Percentiles rank a stretch among this genome's conserved stretches.
phyloP scores from a whole-genome alignment of 2,113 vertebrate species.

The Astur gentilis region DNA sequence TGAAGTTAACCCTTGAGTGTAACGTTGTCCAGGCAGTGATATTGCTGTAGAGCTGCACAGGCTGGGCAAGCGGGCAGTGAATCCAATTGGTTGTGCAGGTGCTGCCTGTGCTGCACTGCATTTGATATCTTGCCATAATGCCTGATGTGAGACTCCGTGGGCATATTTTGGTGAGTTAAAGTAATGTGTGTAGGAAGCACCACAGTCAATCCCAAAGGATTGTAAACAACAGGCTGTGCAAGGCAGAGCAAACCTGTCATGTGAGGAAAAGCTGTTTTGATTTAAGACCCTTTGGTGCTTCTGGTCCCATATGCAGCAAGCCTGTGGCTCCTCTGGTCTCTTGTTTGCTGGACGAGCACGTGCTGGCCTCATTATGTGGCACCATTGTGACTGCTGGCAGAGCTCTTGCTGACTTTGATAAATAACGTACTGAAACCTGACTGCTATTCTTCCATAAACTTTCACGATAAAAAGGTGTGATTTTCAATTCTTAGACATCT shows the following conservation, averaged over 20 bases:
- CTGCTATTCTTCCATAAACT: background rate
- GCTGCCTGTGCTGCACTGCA: background rate
- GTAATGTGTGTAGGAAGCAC: background rate
- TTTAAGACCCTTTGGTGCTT: background rate
- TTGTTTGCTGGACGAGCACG: background rate
- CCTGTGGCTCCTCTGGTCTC: background rate
- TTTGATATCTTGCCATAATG: background rate
- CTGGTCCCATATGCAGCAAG: background rate
- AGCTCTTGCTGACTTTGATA: background rate
- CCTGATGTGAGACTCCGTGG: background rate
- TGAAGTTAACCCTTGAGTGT: background rate
- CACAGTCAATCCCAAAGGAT: fast-evolving
- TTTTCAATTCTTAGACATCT: background rate
- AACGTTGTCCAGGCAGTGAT: background rate
- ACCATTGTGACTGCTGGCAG: background rate
- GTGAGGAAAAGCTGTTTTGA: background rate
- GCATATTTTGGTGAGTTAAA: background rate
- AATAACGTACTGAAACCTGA: background rate
- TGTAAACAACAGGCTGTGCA: background rate
- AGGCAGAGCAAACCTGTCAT: background rate
- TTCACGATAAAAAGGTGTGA: background rate
- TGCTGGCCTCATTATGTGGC: background rate
- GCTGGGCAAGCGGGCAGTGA: background rate
- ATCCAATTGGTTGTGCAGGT: fast-evolving
- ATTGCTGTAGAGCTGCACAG: background rate